These are phyloP conservation scores for Cylas formicarius DNA, from an alignment of 1,140 invertebrate genomes.

Conservation along the genomic window DNA sequence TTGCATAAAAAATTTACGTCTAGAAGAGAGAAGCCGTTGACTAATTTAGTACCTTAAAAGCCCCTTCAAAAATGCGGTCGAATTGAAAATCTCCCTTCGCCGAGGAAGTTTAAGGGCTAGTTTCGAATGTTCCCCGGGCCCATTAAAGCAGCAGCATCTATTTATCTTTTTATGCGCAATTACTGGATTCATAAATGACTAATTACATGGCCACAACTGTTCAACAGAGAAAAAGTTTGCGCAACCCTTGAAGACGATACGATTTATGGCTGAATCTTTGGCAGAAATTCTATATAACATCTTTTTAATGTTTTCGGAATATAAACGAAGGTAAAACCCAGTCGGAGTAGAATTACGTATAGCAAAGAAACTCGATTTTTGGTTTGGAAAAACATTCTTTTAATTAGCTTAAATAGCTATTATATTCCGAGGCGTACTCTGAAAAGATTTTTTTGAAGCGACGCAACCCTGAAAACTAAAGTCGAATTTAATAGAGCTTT, in stretches of 20 bases:
- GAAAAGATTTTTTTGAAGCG: no score
- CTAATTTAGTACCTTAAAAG: slow-evolving; percentile 38
- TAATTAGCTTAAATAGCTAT: no score
- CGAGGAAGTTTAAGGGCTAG: slow-evolving; percentile 22
- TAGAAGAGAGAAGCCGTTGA: slow-evolving; percentile 30
- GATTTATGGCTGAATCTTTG: slow-evolving; percentile 19
- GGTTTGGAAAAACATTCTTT: no score
- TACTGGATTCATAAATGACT: slow-evolving; percentile 43
- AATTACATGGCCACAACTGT: slow-evolving; percentile 39
- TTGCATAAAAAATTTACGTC: slow-evolving; percentile 31
- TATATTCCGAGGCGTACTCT: no score
- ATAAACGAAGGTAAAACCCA: slow-evolving; percentile 4
- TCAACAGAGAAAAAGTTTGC: slow-evolving; percentile 34
- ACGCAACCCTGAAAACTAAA: no score
- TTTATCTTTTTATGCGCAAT: slow-evolving; percentile 44
- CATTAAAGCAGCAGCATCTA: slow-evolving; percentile 37
- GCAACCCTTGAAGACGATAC: slow-evolving; percentile 33
- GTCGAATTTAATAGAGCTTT: no score
- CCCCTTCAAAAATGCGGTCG: slow-evolving; percentile 27
- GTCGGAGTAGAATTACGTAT: no score
- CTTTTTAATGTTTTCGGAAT: slow-evolving; percentile 8
- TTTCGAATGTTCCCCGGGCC: slow-evolving; percentile 18
- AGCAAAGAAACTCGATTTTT: no score
- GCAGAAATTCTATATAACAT: slow-evolving; percentile 14
- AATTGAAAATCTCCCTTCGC: slow-evolving; percentile 15